A percentile compares a stretch with the other conserved stretches of the same genome.
phyloP scores from a whole-genome alignment of 2,113 vertebrate genomes.

The Ciconia stormi region DNA sequence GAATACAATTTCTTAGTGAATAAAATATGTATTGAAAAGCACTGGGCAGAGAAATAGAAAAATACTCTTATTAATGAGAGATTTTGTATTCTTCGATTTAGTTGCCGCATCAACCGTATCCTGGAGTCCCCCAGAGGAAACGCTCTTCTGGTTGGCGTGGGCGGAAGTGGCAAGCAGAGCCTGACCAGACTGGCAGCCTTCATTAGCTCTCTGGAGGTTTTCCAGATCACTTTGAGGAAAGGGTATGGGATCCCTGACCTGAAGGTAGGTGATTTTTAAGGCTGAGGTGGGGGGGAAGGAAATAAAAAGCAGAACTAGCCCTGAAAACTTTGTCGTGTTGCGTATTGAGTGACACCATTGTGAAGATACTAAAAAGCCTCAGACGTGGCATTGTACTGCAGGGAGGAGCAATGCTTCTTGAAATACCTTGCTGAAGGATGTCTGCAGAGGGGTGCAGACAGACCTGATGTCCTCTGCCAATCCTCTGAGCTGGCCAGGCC shows the following conservation, averaged over 20 bases:
- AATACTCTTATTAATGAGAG: not conserved
- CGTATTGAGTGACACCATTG: rapidly evolving
- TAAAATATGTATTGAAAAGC: not conserved
- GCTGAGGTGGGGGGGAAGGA: not conserved
- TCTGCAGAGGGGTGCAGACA: not conserved
- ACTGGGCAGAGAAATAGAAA: not conserved
- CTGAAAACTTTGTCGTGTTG: not conserved
- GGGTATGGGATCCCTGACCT: conserved; percentile 88
- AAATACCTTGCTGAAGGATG: not conserved
- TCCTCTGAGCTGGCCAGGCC: not conserved
- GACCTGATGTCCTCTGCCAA: not conserved
- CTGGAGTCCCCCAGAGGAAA: conserved; percentile 90
- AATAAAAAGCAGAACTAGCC: not conserved
- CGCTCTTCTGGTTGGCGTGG: conserved; percentile 90
- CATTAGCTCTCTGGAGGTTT: conserved; percentile 91
- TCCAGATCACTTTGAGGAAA: conserved; percentile 91
- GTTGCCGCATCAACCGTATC: conserved; percentile 92
- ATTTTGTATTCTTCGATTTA: conserved; percentile 36
- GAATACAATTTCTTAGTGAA: not conserved
- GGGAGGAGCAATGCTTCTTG: not conserved
- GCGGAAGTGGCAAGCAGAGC: conserved; percentile 94
- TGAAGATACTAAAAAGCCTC: not conserved
- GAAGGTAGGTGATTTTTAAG: conserved; percentile 76
- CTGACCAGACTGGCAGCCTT: conserved; percentile 94
- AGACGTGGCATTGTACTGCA: rapidly evolving